A percentile compares a stretch with the other conserved stretches of the same genome.
phyloP scores from a whole-genome alignment of 2,888 invertebrate genomes.

The Deilephila elpenor region DNA sequence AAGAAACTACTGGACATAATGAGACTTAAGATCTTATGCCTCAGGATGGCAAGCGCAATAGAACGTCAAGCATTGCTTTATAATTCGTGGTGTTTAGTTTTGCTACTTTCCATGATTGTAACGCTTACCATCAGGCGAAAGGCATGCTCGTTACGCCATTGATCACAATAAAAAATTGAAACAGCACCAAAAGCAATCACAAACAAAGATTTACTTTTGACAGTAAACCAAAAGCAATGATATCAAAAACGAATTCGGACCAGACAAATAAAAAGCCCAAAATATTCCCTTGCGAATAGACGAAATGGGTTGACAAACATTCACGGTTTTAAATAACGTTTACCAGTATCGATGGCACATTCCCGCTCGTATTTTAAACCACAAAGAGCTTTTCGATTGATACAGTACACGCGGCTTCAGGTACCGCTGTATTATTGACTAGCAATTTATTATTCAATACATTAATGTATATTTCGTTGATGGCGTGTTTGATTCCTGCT shows the following conservation, averaged over 20 bases:
- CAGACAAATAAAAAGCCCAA: not conserved
- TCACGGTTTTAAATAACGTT: conserved; percentile 13
- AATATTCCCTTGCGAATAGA: not conserved
- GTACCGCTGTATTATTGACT: not conserved
- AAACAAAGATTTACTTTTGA: not conserved
- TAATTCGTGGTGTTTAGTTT: too few species aligned
- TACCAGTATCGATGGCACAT: not conserved
- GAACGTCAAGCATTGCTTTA: too few species aligned
- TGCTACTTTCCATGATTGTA: too few species aligned
- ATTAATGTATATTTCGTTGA: not conserved
- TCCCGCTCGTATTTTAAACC: conserved; percentile 12
- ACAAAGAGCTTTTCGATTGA: conserved; percentile 19
- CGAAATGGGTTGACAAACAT: conserved; percentile 2
- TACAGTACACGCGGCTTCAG: not conserved
- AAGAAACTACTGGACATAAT: too few species aligned
- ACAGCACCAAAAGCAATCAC: not conserved
- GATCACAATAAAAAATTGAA: too few species aligned
- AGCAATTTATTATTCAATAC: conserved; percentile 14
- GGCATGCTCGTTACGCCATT: too few species aligned
- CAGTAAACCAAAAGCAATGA: not conserved
- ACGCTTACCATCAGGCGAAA: too few species aligned
- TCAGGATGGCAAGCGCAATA: too few species aligned
- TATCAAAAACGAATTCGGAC: not conserved
- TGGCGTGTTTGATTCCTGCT: not conserved
- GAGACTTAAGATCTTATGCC: too few species aligned